phyloP scores from a whole-genome alignment of 2,797 vertebrate genomes.

The Bovichtus variegatus region DNA sequence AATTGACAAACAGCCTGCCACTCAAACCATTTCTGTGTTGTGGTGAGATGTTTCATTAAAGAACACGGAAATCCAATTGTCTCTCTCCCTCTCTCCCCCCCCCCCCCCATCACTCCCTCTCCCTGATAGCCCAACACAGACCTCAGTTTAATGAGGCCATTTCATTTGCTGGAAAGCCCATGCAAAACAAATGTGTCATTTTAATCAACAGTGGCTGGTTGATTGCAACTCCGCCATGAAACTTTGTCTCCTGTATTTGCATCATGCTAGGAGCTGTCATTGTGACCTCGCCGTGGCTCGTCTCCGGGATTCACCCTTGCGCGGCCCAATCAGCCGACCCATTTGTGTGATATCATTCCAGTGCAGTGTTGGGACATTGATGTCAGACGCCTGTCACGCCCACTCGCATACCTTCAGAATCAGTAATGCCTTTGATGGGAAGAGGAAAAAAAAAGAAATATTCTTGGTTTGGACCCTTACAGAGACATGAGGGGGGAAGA shows the following conservation, averaged over 20 bases:
- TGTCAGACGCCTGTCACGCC: constrained; percentile 37
- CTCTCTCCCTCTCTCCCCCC: neutral
- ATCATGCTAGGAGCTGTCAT: constrained; percentile 40
- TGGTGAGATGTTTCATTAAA: constrained; percentile 58
- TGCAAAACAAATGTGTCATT: constrained; percentile 57
- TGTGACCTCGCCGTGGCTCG: constrained; percentile 66
- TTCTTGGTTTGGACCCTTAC: constrained; percentile 14
- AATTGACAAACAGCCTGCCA: constrained; percentile 50
- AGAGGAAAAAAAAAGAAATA: constrained; percentile 6
- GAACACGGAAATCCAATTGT: constrained; percentile 51
- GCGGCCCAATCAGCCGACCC: constrained; percentile 33
- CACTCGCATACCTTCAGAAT: constrained; percentile 27
- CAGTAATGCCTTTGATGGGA: constrained; percentile 36
- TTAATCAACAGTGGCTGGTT: constrained; percentile 68
- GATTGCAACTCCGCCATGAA: constrained; percentile 46
- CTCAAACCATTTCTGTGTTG: constrained; percentile 41
- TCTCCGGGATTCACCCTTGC: constrained; percentile 42
- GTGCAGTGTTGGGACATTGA: constrained; percentile 30
- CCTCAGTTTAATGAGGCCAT: constrained; percentile 71
- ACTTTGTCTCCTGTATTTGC: constrained; percentile 50
- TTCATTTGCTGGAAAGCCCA: constrained; percentile 58
- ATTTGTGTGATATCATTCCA: constrained; percentile 36
- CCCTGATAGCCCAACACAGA: constrained; percentile 45
- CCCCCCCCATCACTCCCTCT: constrained; percentile 17
- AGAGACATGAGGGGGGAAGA: constrained; percentile 20